phyloP scores from a whole-genome alignment of 1,140 invertebrate genomes.

The Palaemon carinicauda region DNA sequence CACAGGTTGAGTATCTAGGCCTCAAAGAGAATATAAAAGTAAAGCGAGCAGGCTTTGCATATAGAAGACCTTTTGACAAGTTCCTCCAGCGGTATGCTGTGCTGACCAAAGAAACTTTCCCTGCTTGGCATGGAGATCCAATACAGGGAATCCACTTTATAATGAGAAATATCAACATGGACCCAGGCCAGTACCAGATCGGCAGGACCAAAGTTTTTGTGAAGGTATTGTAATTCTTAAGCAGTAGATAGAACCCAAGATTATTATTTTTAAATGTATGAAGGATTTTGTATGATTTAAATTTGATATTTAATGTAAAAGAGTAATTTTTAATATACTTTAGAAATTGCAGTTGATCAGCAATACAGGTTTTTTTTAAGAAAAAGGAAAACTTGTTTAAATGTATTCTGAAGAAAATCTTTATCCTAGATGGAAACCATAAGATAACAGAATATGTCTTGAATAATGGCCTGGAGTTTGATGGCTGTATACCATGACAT shows the following conservation, averaged over 20 bases:
- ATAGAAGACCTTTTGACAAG: conserved; percentile 72
- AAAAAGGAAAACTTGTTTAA: too few relatives aligned
- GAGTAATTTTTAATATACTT: too few relatives aligned
- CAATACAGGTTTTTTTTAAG: too few relatives aligned
- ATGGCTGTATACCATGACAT: too few relatives aligned
- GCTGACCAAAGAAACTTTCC: conserved; percentile 77
- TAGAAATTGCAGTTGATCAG: too few relatives aligned
- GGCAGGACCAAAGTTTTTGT: conserved; percentile 80
- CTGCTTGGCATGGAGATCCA: conserved; percentile 71
- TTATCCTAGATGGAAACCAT: too few relatives aligned
- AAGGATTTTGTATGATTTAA: too few relatives aligned
- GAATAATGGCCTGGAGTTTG: too few relatives aligned
- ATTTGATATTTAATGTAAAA: neutral
- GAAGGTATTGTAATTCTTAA: conserved; percentile 70
- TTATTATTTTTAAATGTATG: too few relatives aligned
- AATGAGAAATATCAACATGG: conserved; percentile 72
- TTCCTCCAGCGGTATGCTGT: conserved; percentile 76
- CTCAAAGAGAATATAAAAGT: conserved; percentile 75
- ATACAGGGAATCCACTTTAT: conserved; percentile 72
- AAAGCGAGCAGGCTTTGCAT: conserved; percentile 75
- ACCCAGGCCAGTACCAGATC: conserved; percentile 75
- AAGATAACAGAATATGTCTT: too few relatives aligned
- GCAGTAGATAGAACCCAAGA: too few relatives aligned
- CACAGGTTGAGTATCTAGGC: conserved; percentile 72
- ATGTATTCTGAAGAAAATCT: too few relatives aligned